phyloP scores from a whole-genome alignment of 92 coral and sea anemone genomes.

The Epizoanthus illoricatus region DNA sequence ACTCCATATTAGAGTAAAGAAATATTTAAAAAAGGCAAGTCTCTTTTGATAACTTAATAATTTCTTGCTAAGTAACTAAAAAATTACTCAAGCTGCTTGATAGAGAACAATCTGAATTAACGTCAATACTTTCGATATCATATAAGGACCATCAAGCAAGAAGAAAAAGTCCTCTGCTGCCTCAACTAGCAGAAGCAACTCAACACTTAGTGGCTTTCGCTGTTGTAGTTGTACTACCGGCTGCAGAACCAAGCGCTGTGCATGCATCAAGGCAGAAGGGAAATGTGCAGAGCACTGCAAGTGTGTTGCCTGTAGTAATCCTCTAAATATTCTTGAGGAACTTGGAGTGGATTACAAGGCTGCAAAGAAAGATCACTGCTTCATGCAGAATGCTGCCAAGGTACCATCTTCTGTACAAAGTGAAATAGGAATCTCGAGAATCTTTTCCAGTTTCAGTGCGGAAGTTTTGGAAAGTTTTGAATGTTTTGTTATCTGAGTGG shows the following conservation, averaged over 20 bases:
- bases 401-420: slow-evolving; percentile 21
- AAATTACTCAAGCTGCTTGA: no score
- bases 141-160: slow-evolving; percentile 16
- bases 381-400: slow-evolving; percentile 65
- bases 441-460: no score
- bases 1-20: no score
- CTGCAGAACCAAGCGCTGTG: slow-evolving; percentile 58
- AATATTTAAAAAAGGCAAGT: no score
- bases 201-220: slow-evolving; percentile 5
- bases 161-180: slow-evolving; percentile 28
- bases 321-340: slow-evolving; percentile 60
- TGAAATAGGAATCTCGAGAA: no score
- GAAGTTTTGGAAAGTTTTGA: no score
- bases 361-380: slow-evolving; percentile 64
- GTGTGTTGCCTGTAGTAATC: slow-evolving; percentile 59
- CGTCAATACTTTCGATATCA: neutral
- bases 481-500: no score
- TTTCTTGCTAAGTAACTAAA: no score
- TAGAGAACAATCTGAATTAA: neutral
- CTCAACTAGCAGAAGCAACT: neutral
- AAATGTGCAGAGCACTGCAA: slow-evolving; percentile 55
- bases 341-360: slow-evolving; percentile 52
- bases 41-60: no score
- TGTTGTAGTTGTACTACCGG: slow-evolving; percentile 61
- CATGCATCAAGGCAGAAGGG: slow-evolving; percentile 41